Evolutionary conservation across 1,140 invertebrate genomes (phyloP).

Genomic region (Stenopsyche tienmushanensis): DNA sequence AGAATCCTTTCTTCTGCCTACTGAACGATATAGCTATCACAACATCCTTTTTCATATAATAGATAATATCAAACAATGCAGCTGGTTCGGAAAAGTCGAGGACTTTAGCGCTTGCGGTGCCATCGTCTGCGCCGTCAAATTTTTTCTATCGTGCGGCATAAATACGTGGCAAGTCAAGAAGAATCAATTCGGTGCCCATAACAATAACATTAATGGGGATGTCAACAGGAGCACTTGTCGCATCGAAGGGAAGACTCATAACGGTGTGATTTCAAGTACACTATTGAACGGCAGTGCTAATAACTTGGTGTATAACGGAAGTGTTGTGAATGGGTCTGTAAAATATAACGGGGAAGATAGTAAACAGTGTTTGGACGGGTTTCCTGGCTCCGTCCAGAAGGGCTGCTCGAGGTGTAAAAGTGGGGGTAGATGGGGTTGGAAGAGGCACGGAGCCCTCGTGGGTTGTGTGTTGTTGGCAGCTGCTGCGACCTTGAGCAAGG

Average conservation of each 20-base stretch:
- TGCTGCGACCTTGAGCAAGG: conserved; percentile 81
- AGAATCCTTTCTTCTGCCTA: conserved; percentile 23
- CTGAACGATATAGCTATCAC: conserved; percentile 30
- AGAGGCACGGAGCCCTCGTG: conserved; percentile 59
- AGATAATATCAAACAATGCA: conserved; percentile 38
- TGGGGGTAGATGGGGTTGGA: conserved; percentile 50
- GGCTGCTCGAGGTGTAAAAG: conserved; percentile 49
- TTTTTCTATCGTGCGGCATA: conserved; percentile 37
- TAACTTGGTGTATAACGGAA: conserved; percentile 26
- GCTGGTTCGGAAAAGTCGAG: conserved; percentile 38
- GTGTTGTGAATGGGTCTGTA: conserved; percentile 34
- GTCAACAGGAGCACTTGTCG: conserved; percentile 22
- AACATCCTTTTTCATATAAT: conserved; percentile 37
- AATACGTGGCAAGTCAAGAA: conserved; percentile 37
- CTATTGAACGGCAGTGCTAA: conserved; percentile 22
- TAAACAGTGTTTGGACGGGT: conserved; percentile 44
- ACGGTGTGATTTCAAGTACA: conserved; percentile 10
- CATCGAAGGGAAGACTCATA: conserved; percentile 12
- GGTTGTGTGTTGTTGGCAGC: conserved; percentile 62
- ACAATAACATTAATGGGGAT: conserved; percentile 32
- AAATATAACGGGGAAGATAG: conserved; percentile 38
- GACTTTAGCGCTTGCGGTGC: conserved; percentile 34
- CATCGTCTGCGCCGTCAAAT: conserved; percentile 35
- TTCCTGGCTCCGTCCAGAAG: conserved; percentile 46
- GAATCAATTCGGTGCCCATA: conserved; percentile 10